Evolutionary conservation across 2,113 vertebrate genomes (phyloP).

Genomic region (Craseonycteris thonglongyai): DNA sequence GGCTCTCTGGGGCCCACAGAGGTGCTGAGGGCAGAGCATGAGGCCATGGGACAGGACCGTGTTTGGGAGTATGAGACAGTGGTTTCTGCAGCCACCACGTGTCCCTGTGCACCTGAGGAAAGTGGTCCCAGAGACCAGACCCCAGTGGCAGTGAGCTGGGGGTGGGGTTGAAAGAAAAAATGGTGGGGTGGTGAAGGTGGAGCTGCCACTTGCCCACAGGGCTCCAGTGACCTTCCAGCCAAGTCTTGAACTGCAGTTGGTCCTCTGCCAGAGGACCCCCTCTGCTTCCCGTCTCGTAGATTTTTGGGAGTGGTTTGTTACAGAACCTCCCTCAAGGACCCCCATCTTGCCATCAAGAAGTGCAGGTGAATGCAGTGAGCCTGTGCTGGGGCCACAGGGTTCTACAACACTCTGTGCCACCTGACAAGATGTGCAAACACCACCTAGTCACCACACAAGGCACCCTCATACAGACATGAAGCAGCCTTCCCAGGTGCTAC

Average conservation of each 20-base stretch:
- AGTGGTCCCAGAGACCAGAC: not conserved
- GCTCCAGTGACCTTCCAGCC: not conserved
- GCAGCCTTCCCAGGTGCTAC: not conserved
- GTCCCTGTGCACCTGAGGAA: not conserved
- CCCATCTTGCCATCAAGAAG: rapidly evolving
- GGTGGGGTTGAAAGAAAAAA: not conserved
- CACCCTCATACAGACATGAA: not conserved
- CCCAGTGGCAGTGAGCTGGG: not conserved
- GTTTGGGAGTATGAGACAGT: not conserved
- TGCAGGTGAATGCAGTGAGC: not conserved
- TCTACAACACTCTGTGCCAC: not conserved
- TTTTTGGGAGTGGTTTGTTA: rapidly evolving
- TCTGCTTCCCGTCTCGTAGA: rapidly evolving
- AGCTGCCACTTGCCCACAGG: not conserved
- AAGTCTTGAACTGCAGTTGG: rapidly evolving
- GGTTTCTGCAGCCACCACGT: rapidly evolving
- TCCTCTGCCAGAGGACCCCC: too few relatives aligned
- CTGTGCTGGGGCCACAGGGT: rapidly evolving
- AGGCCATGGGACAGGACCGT: rapidly evolving
- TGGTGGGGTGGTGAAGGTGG: not conserved
- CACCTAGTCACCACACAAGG: not conserved
- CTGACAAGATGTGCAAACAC: rapidly evolving
- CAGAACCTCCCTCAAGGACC: not conserved
- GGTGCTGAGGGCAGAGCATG: rapidly evolving
- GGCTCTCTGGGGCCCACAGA: not conserved